Evolutionary conservation across 2,113 vertebrate genomes (phyloP).

Genomic region (Hyperopisus bebe): DNA sequence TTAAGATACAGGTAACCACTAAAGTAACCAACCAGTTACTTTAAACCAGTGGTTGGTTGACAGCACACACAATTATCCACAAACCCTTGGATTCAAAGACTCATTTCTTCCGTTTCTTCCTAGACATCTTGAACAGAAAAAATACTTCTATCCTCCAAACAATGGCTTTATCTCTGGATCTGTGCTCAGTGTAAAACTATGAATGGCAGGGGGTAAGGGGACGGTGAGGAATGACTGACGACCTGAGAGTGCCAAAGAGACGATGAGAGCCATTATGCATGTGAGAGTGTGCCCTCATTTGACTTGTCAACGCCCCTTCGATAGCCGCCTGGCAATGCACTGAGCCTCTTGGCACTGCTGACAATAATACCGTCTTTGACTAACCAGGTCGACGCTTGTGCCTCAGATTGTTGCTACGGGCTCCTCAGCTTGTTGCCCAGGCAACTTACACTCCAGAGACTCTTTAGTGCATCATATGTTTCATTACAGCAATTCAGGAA

Average conservation of each 20-base stretch:
- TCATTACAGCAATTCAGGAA: conserved; percentile 7
- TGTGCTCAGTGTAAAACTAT: neutral
- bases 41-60: neutral
- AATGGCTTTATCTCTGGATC: neutral
- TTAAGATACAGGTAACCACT: neutral
- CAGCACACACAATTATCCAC: neutral
- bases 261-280: neutral
- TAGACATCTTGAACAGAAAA: neutral
- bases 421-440: conserved; percentile 4
- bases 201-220: neutral
- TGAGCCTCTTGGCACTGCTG: neutral
- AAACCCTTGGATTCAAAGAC: neutral
- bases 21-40: neutral
- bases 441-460: conserved; percentile 9
- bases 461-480: neutral
- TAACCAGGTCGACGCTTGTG: neutral
- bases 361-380: neutral
- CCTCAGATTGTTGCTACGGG: neutral
- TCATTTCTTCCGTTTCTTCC: neutral
- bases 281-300: neutral
- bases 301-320: neutral
- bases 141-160: neutral
- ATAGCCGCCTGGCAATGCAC: neutral
- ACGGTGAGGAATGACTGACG: neutral
- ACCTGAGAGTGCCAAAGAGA: neutral